Base-by-base conservation (phyloP, 2,113 vertebrate species). In the Danio rerio region DNA sequence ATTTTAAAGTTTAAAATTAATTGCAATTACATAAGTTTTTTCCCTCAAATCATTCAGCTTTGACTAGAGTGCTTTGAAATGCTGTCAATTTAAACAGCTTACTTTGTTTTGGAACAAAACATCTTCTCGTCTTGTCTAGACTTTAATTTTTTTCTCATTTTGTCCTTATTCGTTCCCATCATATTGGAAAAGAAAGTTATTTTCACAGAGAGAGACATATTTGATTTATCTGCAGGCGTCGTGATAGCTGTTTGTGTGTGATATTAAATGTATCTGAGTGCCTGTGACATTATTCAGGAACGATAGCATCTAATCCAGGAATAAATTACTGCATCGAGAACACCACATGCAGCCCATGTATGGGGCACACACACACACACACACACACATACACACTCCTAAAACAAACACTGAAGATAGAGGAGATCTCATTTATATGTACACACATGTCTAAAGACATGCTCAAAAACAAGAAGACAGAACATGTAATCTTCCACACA, bases 241-340 rank as follows among this genome's bases (percentile, higher is more conserved):
- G n/a, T 11, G 49, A 50, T 59, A 68, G 11, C 45, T 21, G 40
- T 73, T 65, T 79, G 47, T 78, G 47, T 62, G 70, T 10, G 56
- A 68, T 83, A 83, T 86, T 81, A 70, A 85, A 83, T 61, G 68
- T 45, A 20, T 73, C 65, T 70, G 45, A 61, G 73, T 43, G 55
- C 50, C 45, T 20, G 55, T 88, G 82, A 88, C 83, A 75, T 85
- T 75, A 80, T 73, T 55, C 42, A 63, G 12, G 8, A 47, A 43
- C 20, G 83, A 85, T 75, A 72, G 71, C 12, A 40, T 85, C 72
- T 88, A 87, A 88, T 87, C 83, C 78, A 72, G 70, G 65, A 87
- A 85, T 88, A 88, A 88, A 71, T 88, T 87, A 83, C 85, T 62
- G 58, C 79, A 65, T 84, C 86, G 85, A 81, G 73, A 69, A 40